These are phyloP conservation scores for Apamea anceps DNA, from an alignment of 2,888 invertebrate genomes.

Conservation along the genomic window DNA sequence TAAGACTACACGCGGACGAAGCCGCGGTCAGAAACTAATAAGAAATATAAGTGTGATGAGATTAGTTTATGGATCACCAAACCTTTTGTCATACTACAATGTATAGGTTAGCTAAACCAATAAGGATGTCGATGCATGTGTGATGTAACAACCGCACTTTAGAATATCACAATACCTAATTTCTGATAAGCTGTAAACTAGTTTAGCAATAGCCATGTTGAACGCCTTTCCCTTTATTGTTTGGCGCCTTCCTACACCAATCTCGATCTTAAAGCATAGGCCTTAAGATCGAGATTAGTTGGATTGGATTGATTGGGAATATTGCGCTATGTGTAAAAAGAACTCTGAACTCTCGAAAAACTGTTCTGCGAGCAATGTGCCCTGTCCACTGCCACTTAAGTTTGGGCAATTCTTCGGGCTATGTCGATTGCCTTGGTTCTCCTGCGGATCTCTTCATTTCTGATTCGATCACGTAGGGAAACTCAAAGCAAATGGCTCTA, in stretches of 20 bases:
- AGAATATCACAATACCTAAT: neutral
- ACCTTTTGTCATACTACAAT: neutral
- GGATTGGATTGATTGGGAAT: too few species aligned
- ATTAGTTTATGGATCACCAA: neutral
- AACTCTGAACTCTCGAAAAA: too few species aligned
- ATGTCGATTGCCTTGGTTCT: too few species aligned
- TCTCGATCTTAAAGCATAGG: neutral
- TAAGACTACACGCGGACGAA: too few species aligned
- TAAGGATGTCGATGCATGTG: neutral
- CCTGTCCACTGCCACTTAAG: too few species aligned
- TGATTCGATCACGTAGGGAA: too few species aligned
- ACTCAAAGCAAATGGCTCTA: too few species aligned
- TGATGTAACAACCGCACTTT: neutral
- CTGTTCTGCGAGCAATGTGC: too few species aligned
- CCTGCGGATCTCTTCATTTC: too few species aligned
- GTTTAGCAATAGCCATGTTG: constrained; percentile 8
- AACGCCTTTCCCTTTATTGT: constrained; percentile 28
- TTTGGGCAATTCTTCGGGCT: too few species aligned
- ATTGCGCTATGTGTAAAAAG: too few species aligned
- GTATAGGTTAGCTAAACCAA: neutral
- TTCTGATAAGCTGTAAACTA: neutral
- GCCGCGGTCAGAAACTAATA: too few species aligned
- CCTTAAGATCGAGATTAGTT: neutral
- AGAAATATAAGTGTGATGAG: neutral
- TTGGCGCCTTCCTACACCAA: neutral